Conservation (phyloP, 2,113 vertebrate species). For the Tamias sibiricus region DNA sequence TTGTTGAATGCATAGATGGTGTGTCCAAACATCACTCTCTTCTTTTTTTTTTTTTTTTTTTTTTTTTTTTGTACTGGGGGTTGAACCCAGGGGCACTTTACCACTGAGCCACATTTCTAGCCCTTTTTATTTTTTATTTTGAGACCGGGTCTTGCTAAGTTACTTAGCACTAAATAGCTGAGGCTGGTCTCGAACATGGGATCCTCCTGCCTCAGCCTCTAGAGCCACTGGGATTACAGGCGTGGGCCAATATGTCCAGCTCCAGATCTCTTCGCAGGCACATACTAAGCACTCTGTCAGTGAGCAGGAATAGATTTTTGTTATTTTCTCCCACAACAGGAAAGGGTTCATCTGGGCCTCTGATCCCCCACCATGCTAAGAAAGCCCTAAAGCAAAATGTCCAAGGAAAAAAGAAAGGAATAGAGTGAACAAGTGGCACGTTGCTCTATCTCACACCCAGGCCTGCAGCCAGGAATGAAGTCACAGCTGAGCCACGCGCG, state of each 20-base stretch:
- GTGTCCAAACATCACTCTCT: too few species aligned
- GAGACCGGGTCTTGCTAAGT: too few species aligned
- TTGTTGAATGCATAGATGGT: not conserved
- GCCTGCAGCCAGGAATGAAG: not conserved
- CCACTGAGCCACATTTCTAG: too few species aligned
- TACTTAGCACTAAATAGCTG: too few species aligned
- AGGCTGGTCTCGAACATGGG: too few species aligned
- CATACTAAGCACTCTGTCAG: not conserved
- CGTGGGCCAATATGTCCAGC: too few species aligned
- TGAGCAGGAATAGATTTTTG: not conserved
- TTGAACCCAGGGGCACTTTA: too few species aligned
- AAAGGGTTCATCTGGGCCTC: not conserved
- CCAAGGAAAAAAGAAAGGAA: not conserved
- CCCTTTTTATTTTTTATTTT: too few species aligned
- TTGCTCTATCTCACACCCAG: not conserved
- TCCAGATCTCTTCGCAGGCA: not conserved
- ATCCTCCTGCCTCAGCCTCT: too few species aligned
- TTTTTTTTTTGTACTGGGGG: too few species aligned
- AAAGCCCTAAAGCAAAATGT: not conserved
- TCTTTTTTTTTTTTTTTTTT: too few species aligned
- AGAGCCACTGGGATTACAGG: too few species aligned
- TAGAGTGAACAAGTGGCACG: not conserved
- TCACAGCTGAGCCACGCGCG: not conserved
- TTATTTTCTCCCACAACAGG: not conserved
- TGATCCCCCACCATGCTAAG: not conserved